Conservation (phyloP, 2,797 vertebrate genomes). For the Agapornis canus region DNA sequence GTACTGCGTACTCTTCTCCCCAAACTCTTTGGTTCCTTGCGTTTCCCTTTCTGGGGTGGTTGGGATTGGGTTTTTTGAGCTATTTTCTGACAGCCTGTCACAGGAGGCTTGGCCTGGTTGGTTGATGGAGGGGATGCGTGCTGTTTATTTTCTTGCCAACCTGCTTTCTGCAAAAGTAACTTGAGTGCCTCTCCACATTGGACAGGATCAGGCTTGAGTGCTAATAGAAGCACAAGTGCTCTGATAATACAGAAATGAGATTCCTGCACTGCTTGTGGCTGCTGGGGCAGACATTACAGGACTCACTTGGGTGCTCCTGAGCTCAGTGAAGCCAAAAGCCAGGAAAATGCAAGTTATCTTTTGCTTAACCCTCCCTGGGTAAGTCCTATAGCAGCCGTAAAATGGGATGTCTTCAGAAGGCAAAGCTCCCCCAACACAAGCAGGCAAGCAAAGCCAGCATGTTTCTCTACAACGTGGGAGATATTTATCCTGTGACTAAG, state of each 20-base stretch:
- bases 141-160: neutral
- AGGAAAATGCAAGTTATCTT: neutral
- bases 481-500: slow-evolving; percentile 57
- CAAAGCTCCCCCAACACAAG: neutral
- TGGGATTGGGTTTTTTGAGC: neutral
- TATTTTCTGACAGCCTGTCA: neutral
- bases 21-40: neutral
- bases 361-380: neutral
- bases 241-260: neutral
- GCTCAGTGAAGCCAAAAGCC: neutral
- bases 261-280: neutral
- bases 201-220: neutral
- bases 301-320: rapidly evolving
- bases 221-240: neutral
- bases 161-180: neutral
- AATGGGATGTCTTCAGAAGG: neutral
- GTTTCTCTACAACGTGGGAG: neutral
- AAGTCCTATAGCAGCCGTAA: neutral
- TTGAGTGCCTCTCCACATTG: rapidly evolving
- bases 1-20: neutral
- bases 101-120: neutral
- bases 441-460: neutral
- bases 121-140: neutral
- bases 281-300: neutral
- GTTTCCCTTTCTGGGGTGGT: neutral